Evolutionary conservation across 2,113 vertebrate genomes (phyloP).

Genomic region (Ammodytes marinus): DNA sequence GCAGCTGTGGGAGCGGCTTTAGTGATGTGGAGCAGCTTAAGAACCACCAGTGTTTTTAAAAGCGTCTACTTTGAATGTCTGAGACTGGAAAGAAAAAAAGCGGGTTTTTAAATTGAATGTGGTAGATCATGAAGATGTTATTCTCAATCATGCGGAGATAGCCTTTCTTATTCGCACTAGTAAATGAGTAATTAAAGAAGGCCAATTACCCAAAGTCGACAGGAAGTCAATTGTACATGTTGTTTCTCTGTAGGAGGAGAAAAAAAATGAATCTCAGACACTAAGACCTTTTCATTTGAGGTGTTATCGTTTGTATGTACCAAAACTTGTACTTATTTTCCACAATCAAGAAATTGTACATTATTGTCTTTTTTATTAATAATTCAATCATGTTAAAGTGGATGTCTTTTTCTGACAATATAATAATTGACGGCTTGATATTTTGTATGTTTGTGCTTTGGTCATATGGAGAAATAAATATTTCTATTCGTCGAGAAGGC

Average conservation of each 20-base stretch:
- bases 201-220: constrained; percentile 16
- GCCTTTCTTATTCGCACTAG: not conserved
- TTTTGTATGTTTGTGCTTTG: constrained; percentile 78
- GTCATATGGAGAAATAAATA: constrained; percentile 69
- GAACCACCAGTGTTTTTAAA: constrained; percentile 83
- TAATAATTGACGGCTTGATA: constrained; percentile 54
- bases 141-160: constrained; percentile 21
- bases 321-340: constrained; percentile 72
- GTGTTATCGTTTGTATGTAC: constrained; percentile 46
- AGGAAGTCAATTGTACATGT: constrained; percentile 10
- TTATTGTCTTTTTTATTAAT: constrained; percentile 63
- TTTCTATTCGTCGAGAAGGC: constrained; percentile 29
- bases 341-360: constrained; percentile 42
- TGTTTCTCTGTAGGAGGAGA: constrained; percentile 32
- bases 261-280: not conserved
- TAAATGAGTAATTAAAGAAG: constrained; percentile 8
- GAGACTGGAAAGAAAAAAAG: constrained; percentile 23
- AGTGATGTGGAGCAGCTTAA: constrained; percentile 84
- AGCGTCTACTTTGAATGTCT: constrained; percentile 17
- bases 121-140: constrained; percentile 45
- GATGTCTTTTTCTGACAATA: constrained; percentile 42
- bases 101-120: constrained; percentile 26
- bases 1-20: constrained; percentile 86
- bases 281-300: constrained; percentile 39
- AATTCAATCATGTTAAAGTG: constrained; percentile 45